A percentile compares a stretch with the other conserved stretches of the same genome.
phyloP scores from a whole-genome alignment of 2,797 vertebrate species.

The Premnoplex brunnescens region DNA sequence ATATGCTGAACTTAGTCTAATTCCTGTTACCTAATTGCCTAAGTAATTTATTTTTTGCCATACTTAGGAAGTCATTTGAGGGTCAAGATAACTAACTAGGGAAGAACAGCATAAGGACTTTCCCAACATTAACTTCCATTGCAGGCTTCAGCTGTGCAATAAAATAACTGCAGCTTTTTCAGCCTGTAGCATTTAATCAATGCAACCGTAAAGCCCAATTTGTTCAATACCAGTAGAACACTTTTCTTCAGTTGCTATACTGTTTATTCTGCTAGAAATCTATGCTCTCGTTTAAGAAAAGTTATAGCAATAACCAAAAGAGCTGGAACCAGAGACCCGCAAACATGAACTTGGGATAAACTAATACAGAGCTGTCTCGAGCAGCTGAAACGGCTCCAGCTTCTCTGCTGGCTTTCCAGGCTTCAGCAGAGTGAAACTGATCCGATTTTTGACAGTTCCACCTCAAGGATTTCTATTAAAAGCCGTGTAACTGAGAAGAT shows the following conservation, averaged over 20 bases:
- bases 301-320: constrained; percentile 2
- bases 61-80: constrained; percentile 6
- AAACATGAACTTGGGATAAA: constrained; percentile 43
- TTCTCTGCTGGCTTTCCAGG: constrained; percentile 46
- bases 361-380: neutral
- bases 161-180: neutral
- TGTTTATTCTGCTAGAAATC: neutral
- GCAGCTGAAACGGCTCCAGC: constrained; percentile 42
- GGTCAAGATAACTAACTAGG: constrained; percentile 4
- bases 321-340: neutral
- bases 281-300: neutral
- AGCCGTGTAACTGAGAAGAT: constrained; percentile 60
- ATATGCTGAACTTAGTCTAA: constrained; percentile 4
- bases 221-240: neutral
- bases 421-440: constrained; percentile 59
- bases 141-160: neutral
- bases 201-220: neutral
- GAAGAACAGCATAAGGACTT: neutral
- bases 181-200: neutral
- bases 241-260: neutral
- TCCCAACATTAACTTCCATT: constrained; percentile 33
- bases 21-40: constrained; percentile 21
- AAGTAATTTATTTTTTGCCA: neutral
- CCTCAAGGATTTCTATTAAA: constrained; percentile 69
- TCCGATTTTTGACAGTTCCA: constrained; percentile 69